Evolutionary conservation across 2,113 vertebrate genomes (phyloP), one percentile per base, ranked within the genome.

Genomic region (Entomyzon cyanotis): DNA sequence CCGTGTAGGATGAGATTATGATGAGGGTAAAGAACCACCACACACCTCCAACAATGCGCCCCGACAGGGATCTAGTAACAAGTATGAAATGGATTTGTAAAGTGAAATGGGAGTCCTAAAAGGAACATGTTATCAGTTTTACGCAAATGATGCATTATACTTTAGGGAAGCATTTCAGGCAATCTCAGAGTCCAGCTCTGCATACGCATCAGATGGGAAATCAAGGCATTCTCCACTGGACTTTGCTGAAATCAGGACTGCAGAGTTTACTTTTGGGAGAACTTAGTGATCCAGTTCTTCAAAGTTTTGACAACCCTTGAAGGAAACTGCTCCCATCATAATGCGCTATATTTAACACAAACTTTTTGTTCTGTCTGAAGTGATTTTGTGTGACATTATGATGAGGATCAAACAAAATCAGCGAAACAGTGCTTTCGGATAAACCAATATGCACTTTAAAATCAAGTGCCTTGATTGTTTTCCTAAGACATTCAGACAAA

Each of bases 11-110:
- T 94, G 99, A 99, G 98, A 99, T 99, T 98, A 99, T 99, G 98
- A 99, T 99, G 96, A 99, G 98, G 97, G 99, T 99, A 98, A 99
- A 99, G 98, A 99, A 99, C 99, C 99, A 99, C 99, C 99, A 99
- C 84, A 99, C 99, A 79, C 99, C 99, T 94, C 99, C 99, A 95
- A 99, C 99, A 96, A 99, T 99, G 91, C 99, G 99, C 74, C 99
- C 99, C 95, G 99, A 99, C 96, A 99, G 98, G 97, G 99, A 99
- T 98, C 99, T 99, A 96, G 97, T 96, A 92, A 98, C 95, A 98
- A 98, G 97, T 95, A 98, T 97, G 98, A 98, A 94, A 98, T 95
- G 95, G 94, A 98, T 98, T 98, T 97, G 93, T 97, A 98, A 98
- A 97, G 95, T 94, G 90, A 98, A 98, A 97, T 97, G 96, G 95